Conservation (phyloP, 2,888 invertebrate genomes). For the Reticulitermes lucifugus region DNA sequence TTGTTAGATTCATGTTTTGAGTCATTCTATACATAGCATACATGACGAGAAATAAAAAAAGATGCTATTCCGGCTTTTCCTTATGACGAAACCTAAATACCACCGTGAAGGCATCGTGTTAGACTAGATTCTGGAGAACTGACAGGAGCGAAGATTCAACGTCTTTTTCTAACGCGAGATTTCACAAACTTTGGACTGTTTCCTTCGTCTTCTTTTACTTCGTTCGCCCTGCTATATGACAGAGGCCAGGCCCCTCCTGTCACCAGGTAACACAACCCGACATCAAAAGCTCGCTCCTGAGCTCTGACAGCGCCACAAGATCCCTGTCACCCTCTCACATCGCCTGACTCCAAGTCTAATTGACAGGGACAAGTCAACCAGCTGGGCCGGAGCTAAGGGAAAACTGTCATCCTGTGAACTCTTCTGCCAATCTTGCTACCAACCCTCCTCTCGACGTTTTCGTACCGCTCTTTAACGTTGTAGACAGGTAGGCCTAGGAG, state of each 20-base stretch:
- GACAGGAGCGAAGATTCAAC: conserved; percentile 21
- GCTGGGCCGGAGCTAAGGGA: conserved; percentile 57
- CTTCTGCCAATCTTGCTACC: conserved; percentile 52
- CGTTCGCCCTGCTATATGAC: conserved; percentile 16
- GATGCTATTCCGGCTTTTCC: not conserved
- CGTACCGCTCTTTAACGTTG: conserved; percentile 27
- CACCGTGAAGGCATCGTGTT: conserved; percentile 30
- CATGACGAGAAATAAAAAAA: not conserved
- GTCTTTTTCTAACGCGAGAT: conserved; percentile 31
- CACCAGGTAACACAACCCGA: conserved; percentile 47
- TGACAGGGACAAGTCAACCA: conserved; percentile 65
- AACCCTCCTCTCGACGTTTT: conserved; percentile 32
- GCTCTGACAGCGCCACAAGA: conserved; percentile 46
- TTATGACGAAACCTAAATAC: conserved; percentile 23
- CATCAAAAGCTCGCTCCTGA: conserved; percentile 33
- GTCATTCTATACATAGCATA: not conserved
- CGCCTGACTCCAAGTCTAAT: conserved; percentile 60
- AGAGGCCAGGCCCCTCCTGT: conserved; percentile 30
- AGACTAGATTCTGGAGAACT: conserved; percentile 13
- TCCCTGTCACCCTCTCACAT: conserved; percentile 42
- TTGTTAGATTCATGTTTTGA: not conserved
- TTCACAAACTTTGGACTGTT: conserved; percentile 39
- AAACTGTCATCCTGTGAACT: conserved; percentile 56
- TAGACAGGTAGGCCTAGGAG: conserved; percentile 35
- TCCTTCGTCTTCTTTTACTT: conserved; percentile 2